Conservation (phyloP, 92 coral and sea anemone genomes). For the Hydrozoanthus gracilis region DNA sequence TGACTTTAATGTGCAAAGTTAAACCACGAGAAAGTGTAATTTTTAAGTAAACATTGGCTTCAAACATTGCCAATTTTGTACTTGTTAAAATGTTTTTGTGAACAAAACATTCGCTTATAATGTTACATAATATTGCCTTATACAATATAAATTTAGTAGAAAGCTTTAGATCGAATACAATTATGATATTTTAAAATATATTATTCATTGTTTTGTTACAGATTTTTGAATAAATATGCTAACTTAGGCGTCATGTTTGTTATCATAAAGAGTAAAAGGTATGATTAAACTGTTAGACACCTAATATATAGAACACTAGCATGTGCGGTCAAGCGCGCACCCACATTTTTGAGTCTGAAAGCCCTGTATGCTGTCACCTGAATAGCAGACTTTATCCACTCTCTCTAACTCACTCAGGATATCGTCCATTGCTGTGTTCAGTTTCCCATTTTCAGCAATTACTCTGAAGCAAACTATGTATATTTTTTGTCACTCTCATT, state of each 20-base stretch:
- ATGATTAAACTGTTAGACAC: no score
- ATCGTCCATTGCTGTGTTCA: no score
- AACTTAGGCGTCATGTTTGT: conserved; percentile 17
- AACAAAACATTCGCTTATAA: conserved; percentile 13
- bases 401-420: no score
- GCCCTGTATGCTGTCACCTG: no score
- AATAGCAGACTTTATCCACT: no score
- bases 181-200: conserved; percentile 6
- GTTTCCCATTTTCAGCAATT: no score
- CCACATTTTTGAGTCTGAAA: no score
- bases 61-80: conserved; percentile 19
- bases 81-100: conserved; percentile 4
- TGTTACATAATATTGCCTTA: neutral
- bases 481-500: no score
- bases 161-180: conserved; percentile 13
- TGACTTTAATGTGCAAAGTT: conserved; percentile 14
- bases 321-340: conserved; percentile 34
- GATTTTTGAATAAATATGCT: neutral
- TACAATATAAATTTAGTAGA: conserved; percentile 15
- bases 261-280: neutral
- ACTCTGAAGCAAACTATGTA: no score
- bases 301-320: neutral
- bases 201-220: conserved; percentile 11
- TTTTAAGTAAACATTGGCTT: conserved; percentile 20
- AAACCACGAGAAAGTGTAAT: conserved; percentile 15